Evolutionary conservation across 2,113 vertebrate species (phyloP).

Genomic region (Damaliscus lunatus): DNA sequence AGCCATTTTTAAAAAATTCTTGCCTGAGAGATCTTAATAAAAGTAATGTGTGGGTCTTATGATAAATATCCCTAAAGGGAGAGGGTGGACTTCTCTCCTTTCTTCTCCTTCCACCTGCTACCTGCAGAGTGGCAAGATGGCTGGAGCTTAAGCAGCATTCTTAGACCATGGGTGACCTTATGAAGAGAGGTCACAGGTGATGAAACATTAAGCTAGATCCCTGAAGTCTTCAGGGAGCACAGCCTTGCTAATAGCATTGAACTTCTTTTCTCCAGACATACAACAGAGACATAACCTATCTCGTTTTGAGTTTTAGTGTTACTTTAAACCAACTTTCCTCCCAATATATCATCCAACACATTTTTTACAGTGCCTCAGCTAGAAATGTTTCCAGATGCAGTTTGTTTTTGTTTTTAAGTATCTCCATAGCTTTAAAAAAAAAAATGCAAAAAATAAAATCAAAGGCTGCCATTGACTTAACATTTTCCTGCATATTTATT

Average conservation of each 20-base stretch:
- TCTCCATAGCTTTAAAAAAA: not conserved
- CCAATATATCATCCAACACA: conserved; percentile 4
- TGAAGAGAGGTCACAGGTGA: not conserved
- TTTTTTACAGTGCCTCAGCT: not conserved
- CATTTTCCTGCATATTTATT: not conserved
- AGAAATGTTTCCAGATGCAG: conserved; percentile 43
- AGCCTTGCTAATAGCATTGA: not conserved
- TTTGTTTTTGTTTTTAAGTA: conserved; percentile 42
- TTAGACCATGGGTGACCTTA: not conserved
- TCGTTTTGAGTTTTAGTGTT: conserved; percentile 23
- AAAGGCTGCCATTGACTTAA: not conserved
- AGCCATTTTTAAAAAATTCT: not conserved
- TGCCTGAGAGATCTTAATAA: not conserved
- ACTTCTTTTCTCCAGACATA: conserved; percentile 7
- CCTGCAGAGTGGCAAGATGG: not conserved
- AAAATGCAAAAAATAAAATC: not conserved
- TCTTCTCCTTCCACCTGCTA: not conserved
- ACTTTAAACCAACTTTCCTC: not conserved
- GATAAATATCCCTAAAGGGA: not conserved
- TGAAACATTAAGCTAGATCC: not conserved
- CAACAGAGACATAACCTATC: conserved; percentile 3
- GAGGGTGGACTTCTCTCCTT: not conserved
- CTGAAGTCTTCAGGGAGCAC: not conserved
- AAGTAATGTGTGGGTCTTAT: not conserved
- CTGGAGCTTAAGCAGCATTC: not conserved